Base-by-base conservation (phyloP, 2,888 invertebrate genomes). In the Nemapogon koenigi region DNA sequence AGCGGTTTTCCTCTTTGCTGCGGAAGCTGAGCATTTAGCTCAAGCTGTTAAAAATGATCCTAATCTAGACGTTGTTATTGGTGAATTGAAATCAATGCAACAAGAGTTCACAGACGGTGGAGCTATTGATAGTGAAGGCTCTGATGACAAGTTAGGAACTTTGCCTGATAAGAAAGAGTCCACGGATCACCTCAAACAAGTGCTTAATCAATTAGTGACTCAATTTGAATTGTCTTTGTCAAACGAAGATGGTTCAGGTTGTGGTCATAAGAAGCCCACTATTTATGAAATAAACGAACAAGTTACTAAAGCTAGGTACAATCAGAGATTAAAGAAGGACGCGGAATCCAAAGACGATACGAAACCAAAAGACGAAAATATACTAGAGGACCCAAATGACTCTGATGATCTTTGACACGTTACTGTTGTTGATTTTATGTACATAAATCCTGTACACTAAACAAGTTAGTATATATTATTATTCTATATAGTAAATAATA, bases 1-100 rank as follows among this genome's bases (percentile, higher is more conserved):
- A 0, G 84, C 94, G n/a, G 90, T 95, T 6, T 97, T 97, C 62
- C 81, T 97, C 38, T 97, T 92, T 62, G 82, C 85, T 4, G 78
- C 83, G 41, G 94, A 96, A 62, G 92, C 89, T 2, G 64, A 76
- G 10, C 81, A 84, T 46, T 66, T 96, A n/a, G 62, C 84, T 0
- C 71, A 83, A 11, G 82, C 85, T 1, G 59, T 89, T 43, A 55
- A 71, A 3, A 62, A 71, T 1, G 68, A 86, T 45, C 82, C 85
- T 0, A 62, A 76, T 6, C 50, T 88, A 13, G 65, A 76, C 19
- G 70, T 88, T 0, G 78, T 75, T 0, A 59, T 84, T 2, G 76
- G 81, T 1, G 83, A 83, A 42, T 53, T 76, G 2, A 72, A 68
- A 42, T 62, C 66, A 0, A 50, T 79, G 39, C 66, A 62, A 47